Conservation (phyloP, 2,888 invertebrate species). For the Achlya flavicornis region DNA sequence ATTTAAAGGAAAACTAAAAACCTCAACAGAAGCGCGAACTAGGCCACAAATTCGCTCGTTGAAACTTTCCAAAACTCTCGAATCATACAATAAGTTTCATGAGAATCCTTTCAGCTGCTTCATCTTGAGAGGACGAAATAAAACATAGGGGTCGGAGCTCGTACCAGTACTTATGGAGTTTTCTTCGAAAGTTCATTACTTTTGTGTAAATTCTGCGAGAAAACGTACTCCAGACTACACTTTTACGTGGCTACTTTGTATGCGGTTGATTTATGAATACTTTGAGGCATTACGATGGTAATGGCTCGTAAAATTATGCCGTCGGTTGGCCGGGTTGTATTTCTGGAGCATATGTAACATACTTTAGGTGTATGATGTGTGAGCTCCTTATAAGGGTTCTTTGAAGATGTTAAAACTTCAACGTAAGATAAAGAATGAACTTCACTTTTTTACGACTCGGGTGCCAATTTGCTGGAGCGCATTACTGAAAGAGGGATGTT, state of each 20-base stretch:
- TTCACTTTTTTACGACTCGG: not conserved
- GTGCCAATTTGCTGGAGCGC: not conserved
- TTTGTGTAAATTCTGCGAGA: slow-evolving; percentile 5
- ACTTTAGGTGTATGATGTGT: slow-evolving; percentile 19
- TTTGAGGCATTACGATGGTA: slow-evolving; percentile 43
- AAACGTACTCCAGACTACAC: slow-evolving; percentile 12
- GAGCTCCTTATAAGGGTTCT: slow-evolving; percentile 20
- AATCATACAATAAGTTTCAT: slow-evolving; percentile 34
- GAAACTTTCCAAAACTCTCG: slow-evolving; percentile 25
- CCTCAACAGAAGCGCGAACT: slow-evolving; percentile 21
- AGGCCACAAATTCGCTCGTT: slow-evolving; percentile 24
- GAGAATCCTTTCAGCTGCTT: slow-evolving; percentile 38
- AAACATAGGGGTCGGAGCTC: slow-evolving; percentile 24
- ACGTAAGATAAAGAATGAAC: slow-evolving; percentile 20
- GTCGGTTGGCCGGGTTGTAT: slow-evolving; percentile 37
- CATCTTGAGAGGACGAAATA: slow-evolving; percentile 29
- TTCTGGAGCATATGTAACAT: slow-evolving; percentile 35
- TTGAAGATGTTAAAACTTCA: slow-evolving; percentile 11
- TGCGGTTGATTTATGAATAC: slow-evolving; percentile 45
- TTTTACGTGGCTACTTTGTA: slow-evolving; percentile 33
- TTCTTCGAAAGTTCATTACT: slow-evolving; percentile 21
- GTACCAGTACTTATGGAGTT: slow-evolving; percentile 20
- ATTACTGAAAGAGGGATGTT: too few species aligned
- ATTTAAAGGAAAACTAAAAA: slow-evolving; percentile 7
- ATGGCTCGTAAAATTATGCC: slow-evolving; percentile 51